Percentiles rank a stretch among this genome's conserved stretches.
Evolutionary conservation across 2,888 invertebrate species (phyloP).

Genomic region (Trichopoda pennipes): DNA sequence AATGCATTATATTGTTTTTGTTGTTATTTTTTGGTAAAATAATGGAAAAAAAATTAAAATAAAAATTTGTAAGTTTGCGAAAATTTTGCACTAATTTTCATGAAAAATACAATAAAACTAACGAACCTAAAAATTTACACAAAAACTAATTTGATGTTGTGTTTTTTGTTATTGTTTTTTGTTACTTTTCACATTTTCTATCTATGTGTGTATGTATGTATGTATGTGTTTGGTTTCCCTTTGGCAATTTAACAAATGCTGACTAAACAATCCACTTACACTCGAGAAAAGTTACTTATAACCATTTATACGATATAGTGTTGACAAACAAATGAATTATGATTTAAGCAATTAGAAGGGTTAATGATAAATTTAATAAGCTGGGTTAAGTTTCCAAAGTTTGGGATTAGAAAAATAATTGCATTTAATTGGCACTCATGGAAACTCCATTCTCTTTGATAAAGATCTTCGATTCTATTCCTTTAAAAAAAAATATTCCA

Average conservation of each 20-base stretch:
- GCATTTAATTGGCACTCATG: no score
- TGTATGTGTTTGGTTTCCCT: constrained; percentile 22
- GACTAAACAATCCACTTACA: constrained; percentile 32
- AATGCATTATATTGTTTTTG: constrained; percentile 23
- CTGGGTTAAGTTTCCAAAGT: no score
- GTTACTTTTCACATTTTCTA: constrained; percentile 29
- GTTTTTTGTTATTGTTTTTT: constrained; percentile 11
- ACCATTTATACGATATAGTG: no score
- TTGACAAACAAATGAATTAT: no score
- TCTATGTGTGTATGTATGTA: constrained; percentile 7
- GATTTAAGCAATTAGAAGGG: no score
- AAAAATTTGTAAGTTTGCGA: constrained; percentile 14
- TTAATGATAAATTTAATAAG: no score
- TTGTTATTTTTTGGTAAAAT: not conserved
- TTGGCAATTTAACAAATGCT: constrained; percentile 54
- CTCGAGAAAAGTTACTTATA: constrained; percentile 11
- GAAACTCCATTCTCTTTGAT: no score
- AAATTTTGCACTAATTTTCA: constrained; percentile 53
- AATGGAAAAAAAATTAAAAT: constrained; percentile 6
- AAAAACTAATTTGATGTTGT: constrained; percentile 73
- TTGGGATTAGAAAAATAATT: no score
- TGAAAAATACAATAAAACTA: constrained; percentile 75
- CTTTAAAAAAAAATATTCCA: no score
- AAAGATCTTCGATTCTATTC: no score
- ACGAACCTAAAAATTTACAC: constrained; percentile 76